Percentiles rank a stretch among this genome's conserved stretches.
These are phyloP conservation scores for Drosophila pachea DNA, from an alignment of 1,140 invertebrate genomes.

Conservation along the genomic window DNA sequence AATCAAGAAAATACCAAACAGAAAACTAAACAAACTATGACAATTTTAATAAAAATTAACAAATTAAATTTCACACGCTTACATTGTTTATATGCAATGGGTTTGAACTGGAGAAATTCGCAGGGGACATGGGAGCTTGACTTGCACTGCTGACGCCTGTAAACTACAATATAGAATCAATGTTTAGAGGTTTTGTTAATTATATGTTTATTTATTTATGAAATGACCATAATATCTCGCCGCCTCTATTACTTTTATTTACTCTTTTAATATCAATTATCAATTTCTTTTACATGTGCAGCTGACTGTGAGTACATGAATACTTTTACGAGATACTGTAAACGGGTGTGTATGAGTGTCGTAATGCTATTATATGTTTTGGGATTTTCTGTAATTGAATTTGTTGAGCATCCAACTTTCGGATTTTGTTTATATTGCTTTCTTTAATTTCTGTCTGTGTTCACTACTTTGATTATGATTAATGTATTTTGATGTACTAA, in stretches of 20 bases:
- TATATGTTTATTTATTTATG: constrained; percentile 54
- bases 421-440: constrained; percentile 28
- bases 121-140: too few species aligned
- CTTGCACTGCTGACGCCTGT: too few species aligned
- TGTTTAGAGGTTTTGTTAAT: constrained; percentile 35
- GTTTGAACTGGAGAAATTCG: too few species aligned
- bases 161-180: not conserved
- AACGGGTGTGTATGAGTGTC: not conserved
- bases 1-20: constrained; percentile 26
- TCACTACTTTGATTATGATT: constrained; percentile 4
- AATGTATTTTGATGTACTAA: constrained; percentile 23
- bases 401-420: constrained; percentile 30
- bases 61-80: too few species aligned
- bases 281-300: constrained; percentile 12
- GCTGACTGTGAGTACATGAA: constrained; percentile 12
- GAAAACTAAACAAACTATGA: constrained; percentile 38
- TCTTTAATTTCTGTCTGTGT: not conserved
- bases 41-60: constrained; percentile 62
- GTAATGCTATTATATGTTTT: constrained; percentile 7
- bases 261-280: constrained; percentile 18
- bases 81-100: too few species aligned
- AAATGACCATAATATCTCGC: constrained; percentile 57
- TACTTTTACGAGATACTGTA: constrained; percentile 12
- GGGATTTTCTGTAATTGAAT: not conserved
- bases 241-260: constrained; percentile 46